Evolutionary conservation across 2,797 vertebrate genomes (phyloP).

Genomic region (Antrozous pallidus): DNA sequence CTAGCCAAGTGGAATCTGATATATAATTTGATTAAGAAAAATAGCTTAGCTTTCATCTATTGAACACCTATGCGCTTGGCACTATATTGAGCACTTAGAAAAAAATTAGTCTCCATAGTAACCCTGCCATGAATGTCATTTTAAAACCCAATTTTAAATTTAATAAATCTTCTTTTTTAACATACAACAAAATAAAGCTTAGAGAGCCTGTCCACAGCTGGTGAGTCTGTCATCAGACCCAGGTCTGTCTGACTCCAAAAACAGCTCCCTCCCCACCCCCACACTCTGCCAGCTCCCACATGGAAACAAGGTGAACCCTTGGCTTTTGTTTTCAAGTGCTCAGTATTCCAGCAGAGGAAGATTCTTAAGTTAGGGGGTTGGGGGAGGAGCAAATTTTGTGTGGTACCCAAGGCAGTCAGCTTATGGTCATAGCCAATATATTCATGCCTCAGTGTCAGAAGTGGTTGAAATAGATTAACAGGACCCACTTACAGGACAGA

Average conservation of each 20-base stretch:
- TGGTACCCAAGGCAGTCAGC: not conserved
- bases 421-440: not conserved
- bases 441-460: not conserved
- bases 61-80: not conserved
- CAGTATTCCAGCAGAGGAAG: not conserved
- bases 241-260: not conserved
- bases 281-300: not conserved
- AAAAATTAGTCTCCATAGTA: not conserved
- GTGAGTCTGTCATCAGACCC: not conserved
- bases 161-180: not conserved
- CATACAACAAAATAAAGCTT: conserved; percentile 11
- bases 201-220: not conserved
- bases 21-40: conserved; percentile 8
- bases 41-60: not conserved
- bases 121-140: not conserved
- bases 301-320: not conserved
- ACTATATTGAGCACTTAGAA: not conserved
- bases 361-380: not conserved
- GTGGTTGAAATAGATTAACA: not conserved
- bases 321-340: not conserved
- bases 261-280: not conserved
- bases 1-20: not conserved
- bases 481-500: not conserved
- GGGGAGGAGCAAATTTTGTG: not conserved
- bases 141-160: not conserved